These are phyloP conservation scores for Enteromius treurensis DNA, from an alignment of 2,797 vertebrate species.

Conservation along the genomic window DNA sequence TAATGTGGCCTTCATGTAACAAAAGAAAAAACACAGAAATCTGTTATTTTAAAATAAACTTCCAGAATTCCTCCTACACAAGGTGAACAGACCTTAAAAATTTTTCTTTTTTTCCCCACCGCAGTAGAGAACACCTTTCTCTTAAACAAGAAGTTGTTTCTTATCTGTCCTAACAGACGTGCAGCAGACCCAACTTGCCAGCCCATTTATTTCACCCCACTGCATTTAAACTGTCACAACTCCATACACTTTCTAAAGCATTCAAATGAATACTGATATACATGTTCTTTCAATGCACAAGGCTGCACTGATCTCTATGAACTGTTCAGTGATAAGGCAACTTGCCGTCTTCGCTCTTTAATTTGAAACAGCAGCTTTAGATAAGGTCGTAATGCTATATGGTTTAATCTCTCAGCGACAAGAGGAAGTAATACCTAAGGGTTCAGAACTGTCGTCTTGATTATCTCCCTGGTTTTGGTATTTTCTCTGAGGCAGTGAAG, in stretches of 20 bases:
- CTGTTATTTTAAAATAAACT: background rate
- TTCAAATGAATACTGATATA: constrained; percentile 30
- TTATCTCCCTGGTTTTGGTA: constrained; percentile 13
- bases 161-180: constrained; percentile 37
- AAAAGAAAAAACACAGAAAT: background rate
- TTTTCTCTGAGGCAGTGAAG: constrained; percentile 11
- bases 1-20: background rate
- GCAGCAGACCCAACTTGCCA: constrained; percentile 24
- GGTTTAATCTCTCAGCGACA: constrained; percentile 45
- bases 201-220: constrained; percentile 24
- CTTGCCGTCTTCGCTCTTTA: constrained; percentile 41
- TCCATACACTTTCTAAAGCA: constrained; percentile 20
- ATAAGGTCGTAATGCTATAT: constrained; percentile 39
- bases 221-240: constrained; percentile 45
- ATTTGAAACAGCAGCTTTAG: constrained; percentile 43
- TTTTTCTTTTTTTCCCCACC: background rate
- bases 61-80: background rate
- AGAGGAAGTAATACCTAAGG: constrained; percentile 40
- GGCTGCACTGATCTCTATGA: constrained; percentile 34
- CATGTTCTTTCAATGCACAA: constrained; percentile 31
- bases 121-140: constrained; percentile 24
- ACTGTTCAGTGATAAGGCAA: constrained; percentile 24
- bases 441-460: constrained; percentile 29
- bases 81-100: constrained; percentile 26
- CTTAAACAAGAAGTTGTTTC: constrained; percentile 29